A percentile compares a stretch with the other conserved stretches of the same genome.
Conservation (phyloP, 1,140 invertebrate species). For the Piezodorus guildinii region DNA sequence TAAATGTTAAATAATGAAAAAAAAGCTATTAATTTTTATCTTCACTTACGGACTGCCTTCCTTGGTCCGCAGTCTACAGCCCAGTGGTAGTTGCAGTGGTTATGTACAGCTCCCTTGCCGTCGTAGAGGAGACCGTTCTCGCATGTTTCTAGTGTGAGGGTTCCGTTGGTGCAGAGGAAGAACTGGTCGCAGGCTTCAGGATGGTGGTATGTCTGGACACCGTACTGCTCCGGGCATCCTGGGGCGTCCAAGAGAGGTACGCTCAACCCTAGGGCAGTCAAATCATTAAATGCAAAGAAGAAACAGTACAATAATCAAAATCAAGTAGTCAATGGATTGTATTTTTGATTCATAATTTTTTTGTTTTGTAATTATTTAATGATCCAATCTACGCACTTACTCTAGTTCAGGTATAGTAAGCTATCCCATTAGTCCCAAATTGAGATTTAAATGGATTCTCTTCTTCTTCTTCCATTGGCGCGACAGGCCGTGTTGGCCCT, state of each 20-base stretch:
- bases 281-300: too few species aligned
- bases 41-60: conserved; percentile 65
- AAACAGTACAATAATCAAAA: too few species aligned
- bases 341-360: too few species aligned
- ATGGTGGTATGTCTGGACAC: conserved; percentile 68
- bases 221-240: conserved; percentile 52
- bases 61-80: conserved; percentile 77
- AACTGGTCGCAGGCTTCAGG: conserved; percentile 75
- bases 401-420: too few species aligned
- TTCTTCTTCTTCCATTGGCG: too few species aligned
- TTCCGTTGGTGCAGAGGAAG: conserved; percentile 83
- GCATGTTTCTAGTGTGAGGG: conserved; percentile 75
- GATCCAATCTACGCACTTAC: too few species aligned
- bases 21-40: not conserved
- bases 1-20: too few species aligned
- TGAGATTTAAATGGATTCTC: too few species aligned
- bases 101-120: conserved; percentile 73
- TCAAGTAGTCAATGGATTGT: too few species aligned
- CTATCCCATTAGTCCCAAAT: too few species aligned
- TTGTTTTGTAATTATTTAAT: too few species aligned
- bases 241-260: conserved; percentile 27
- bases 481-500: too few species aligned
- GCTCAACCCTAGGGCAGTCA: not conserved
- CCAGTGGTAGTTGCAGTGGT: conserved; percentile 92
- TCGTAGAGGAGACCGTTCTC: conserved; percentile 86